Evolutionary conservation across 2,113 vertebrate genomes (phyloP).

Genomic region (Chauna torquata): DNA sequence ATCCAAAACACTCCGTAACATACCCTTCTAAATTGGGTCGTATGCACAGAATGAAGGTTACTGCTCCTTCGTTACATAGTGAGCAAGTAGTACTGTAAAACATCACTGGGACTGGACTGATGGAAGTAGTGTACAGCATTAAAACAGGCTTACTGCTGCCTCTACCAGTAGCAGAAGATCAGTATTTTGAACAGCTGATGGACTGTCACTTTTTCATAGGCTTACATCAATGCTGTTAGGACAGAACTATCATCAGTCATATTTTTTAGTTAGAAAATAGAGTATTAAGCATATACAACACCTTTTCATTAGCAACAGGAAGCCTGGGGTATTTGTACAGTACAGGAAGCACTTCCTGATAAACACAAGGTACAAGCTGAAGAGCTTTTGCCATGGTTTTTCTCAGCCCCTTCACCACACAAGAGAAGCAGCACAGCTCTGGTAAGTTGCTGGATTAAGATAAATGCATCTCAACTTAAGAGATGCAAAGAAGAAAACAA

Average conservation of each 20-base stretch:
- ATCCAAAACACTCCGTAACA: accelerated
- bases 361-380: not conserved
- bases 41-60: not conserved
- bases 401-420: constrained; percentile 22
- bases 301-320: constrained; percentile 29
- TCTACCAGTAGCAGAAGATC: not conserved
- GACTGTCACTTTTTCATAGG: not conserved
- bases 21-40: not conserved
- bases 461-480: constrained; percentile 21
- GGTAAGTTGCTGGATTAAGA: not conserved
- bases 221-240: constrained; percentile 1
- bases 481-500: not conserved
- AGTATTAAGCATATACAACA: constrained; percentile 49
- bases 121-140: not conserved
- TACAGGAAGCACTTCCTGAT: constrained; percentile 35
- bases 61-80: not conserved
- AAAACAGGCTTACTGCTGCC: not conserved
- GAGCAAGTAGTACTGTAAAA: not conserved
- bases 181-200: not conserved
- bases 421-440: not conserved
- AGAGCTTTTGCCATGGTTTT: constrained; percentile 3
- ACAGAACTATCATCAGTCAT: constrained; percentile 5
- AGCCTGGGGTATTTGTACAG: constrained; percentile 18
- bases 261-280: constrained; percentile 31
- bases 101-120: not conserved